phyloP scores from a whole-genome alignment of 2,888 invertebrate species.

The Perizoma affinitatum region DNA sequence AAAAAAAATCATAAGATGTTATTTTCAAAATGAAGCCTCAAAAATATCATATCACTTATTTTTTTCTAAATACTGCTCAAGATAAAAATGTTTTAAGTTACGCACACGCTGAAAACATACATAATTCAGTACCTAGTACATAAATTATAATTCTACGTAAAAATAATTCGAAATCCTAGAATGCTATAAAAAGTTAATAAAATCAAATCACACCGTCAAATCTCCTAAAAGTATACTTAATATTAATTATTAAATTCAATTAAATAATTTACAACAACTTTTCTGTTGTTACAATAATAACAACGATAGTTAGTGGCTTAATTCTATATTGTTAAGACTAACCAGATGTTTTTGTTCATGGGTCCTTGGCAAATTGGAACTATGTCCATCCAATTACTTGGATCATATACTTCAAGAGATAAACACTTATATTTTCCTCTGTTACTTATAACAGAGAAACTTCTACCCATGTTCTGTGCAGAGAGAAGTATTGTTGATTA shows the following conservation, averaged over 20 bases:
- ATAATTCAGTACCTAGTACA: too few species aligned
- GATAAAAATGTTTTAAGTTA: conserved; percentile 51
- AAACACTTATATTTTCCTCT: too few species aligned
- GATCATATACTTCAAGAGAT: too few species aligned
- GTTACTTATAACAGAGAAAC: too few species aligned
- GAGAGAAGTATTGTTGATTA: too few species aligned
- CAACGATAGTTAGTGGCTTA: conserved; percentile 71
- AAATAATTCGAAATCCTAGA: conserved; percentile 56
- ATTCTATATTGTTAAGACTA: conserved; percentile 50
- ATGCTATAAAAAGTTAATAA: conserved; percentile 61
- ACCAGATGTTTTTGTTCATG: conserved; percentile 58
- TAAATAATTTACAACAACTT: conserved; percentile 79
- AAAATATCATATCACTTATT: conserved; percentile 68
- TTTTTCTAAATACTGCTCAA: conserved; percentile 66
- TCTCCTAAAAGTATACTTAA: conserved; percentile 64
- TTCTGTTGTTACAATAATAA: conserved; percentile 72
- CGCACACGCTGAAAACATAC: conserved; percentile 59
- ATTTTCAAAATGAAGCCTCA: conserved; percentile 66
- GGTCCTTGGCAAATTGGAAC: conserved; percentile 17
- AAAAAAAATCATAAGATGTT: conserved; percentile 44
- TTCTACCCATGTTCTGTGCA: too few species aligned
- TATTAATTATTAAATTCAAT: conserved; percentile 72
- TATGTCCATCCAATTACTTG: neutral
- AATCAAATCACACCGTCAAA: conserved; percentile 69
- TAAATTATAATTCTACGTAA: conserved; percentile 48